Conservation (phyloP, 2,888 invertebrate species). For the Cryptocephalus moraei region DNA sequence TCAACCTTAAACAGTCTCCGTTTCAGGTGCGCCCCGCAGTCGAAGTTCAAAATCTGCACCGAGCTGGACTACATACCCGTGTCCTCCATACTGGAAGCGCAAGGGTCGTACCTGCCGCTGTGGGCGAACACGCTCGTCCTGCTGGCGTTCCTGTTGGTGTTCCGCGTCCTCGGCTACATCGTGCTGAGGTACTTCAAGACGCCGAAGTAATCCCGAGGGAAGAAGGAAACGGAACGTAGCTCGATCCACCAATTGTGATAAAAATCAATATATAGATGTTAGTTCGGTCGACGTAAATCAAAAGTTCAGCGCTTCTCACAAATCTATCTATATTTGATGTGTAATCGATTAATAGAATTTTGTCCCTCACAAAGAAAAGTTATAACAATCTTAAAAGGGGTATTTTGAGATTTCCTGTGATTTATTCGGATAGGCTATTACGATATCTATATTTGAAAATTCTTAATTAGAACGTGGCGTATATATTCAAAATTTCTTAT, state of each 20-base stretch:
- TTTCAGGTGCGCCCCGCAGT: slow-evolving; percentile 56
- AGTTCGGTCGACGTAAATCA: slow-evolving; percentile 9
- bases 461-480: not conserved
- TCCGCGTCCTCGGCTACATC: slow-evolving; percentile 61
- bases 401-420: slow-evolving; percentile 2
- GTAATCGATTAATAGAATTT: too few relatives aligned
- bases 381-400: not conserved
- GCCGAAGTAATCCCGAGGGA: slow-evolving; percentile 45
- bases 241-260: slow-evolving; percentile 24
- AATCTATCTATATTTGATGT: too few relatives aligned
- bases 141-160: slow-evolving; percentile 58
- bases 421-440: slow-evolving; percentile 1
- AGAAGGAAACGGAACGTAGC: not conserved
- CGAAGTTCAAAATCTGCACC: slow-evolving; percentile 54
- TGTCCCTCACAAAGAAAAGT: too few relatives aligned
- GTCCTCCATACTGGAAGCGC: slow-evolving; percentile 53
- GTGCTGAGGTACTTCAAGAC: slow-evolving; percentile 60
- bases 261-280: slow-evolving; percentile 22
- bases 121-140: slow-evolving; percentile 67
- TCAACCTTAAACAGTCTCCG: slow-evolving; percentile 2
- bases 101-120: slow-evolving; percentile 53
- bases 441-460: slow-evolving; percentile 5
- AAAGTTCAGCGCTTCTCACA: not conserved
- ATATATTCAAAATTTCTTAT: too few relatives aligned
- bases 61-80: slow-evolving; percentile 53